Evolutionary conservation across 2,888 invertebrate genomes (phyloP).

Genomic region (Alentia gelatinosa): DNA sequence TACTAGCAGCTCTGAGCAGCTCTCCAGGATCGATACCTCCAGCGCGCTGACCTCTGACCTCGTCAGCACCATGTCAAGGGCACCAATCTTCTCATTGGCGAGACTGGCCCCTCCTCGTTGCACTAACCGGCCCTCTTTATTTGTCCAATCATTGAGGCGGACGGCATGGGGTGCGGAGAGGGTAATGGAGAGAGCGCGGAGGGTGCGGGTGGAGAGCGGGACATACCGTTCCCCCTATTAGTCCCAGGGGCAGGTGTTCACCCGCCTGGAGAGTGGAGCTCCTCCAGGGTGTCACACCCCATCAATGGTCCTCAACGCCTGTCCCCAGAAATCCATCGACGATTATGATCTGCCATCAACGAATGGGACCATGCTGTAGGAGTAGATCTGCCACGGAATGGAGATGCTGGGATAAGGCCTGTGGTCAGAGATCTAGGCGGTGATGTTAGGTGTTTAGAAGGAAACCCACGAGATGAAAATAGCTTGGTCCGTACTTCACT

Average conservation of each 20-base stretch:
- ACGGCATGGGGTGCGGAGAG: neutral
- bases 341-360: neutral
- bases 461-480: neutral
- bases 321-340: neutral
- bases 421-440: neutral
- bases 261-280: neutral
- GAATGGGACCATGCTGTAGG: neutral
- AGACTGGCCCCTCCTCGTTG: neutral
- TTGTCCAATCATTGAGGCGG: conserved; percentile 16
- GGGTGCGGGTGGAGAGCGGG: neutral
- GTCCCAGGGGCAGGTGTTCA: neutral
- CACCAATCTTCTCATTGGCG: neutral
- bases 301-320: neutral
- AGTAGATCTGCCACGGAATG: too few relatives aligned
- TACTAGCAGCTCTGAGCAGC: neutral
- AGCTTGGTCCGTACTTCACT: too few relatives aligned
- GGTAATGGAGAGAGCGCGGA: neutral
- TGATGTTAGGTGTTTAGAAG: neutral
- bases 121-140: neutral
- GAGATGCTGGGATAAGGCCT: neutral
- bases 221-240: neutral
- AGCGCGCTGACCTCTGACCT: neutral
- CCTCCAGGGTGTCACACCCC: neutral
- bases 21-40: neutral
- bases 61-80: neutral